Conservation (phyloP, 2,797 vertebrate genomes). For the Pterois miles region DNA sequence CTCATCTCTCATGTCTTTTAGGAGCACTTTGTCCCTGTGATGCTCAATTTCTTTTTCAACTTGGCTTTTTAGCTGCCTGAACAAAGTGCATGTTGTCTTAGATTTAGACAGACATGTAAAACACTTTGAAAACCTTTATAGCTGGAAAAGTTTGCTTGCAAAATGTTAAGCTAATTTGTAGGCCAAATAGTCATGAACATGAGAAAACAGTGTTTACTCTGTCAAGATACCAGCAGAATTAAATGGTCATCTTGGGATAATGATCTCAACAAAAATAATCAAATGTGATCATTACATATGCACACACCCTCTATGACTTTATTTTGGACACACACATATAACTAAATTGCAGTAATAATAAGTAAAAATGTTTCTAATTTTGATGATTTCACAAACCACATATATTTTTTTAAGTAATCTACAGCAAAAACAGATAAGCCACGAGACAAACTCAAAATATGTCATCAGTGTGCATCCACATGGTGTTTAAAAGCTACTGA, state of each 20-base stretch:
- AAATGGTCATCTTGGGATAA: neutral
- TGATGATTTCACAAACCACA: neutral
- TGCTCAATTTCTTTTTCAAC: neutral
- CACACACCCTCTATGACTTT: too few relatives aligned
- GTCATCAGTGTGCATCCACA: too few relatives aligned
- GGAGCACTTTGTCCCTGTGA: neutral
- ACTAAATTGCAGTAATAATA: too few relatives aligned
- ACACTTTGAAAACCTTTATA: neutral
- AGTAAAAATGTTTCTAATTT: neutral
- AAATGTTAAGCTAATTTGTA: neutral
- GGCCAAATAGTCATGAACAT: neutral
- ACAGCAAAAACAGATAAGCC: neutral
- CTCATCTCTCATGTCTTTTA: neutral
- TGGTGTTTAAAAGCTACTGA: too few relatives aligned
- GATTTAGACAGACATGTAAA: neutral
- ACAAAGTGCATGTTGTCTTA: neutral
- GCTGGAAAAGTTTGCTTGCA: neutral
- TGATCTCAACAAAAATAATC: neutral
- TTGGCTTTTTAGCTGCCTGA: neutral
- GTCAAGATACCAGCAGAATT: neutral
- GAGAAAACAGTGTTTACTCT: neutral
- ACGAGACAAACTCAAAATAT: neutral
- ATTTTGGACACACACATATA: too few relatives aligned
- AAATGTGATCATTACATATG: neutral
- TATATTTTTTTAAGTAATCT: neutral